Base-by-base conservation (phyloP, 1,140 invertebrate species). In the Eurosta solidaginis region DNA sequence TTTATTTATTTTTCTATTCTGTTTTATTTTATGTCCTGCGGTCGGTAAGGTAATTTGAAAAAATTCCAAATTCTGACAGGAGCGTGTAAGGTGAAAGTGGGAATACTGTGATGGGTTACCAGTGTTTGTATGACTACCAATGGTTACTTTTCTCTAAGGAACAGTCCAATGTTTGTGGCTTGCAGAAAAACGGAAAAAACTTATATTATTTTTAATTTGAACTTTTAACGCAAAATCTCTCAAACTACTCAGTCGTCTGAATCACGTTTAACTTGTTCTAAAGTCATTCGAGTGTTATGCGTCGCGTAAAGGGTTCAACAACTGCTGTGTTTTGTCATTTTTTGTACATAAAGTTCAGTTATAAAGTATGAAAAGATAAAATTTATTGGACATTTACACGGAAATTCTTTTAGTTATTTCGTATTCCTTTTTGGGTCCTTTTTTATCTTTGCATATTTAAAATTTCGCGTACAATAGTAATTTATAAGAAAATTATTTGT, bases 351-450 rank as follows among this genome's bases (percentile, higher is more conserved):
- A 42, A 68, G 22, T 22, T 17, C 36, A 68, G 29, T 68, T 68
- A 20, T n/a, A 20, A 20, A n/a, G 59, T 20, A 40, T 40, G n/a
- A 85, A 85, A 84, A 84, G 81, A 78, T 80, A 78, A 81, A 85
- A 85, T 85, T 85, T 85, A 85, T 85, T 85, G 80, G 84, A 84
- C 84, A 85, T 81, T 83, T 79, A 81, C 84, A 85, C 83, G 84
- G 83, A 83, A 85, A 79, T 83, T 81, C 83, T 85, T 85, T 85
- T 83, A 85, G 84, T 85, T 85, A 52, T 74, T 68, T 78, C 25
- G 9, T 78, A 63, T 78, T 74, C 14, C 14, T 47, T n/a, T n/a
- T n/a, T 50, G 52, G 52, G n/a, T n/a, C n/a, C 73, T 4, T n/a
- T 33, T 63, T 10, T 50, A 36, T 40, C 44, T 78, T 74, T 68